Evolutionary conservation across 2,113 vertebrate genomes (phyloP), one percentile per base, ranked within the genome.

Genomic region (Jaculus jaculus): DNA sequence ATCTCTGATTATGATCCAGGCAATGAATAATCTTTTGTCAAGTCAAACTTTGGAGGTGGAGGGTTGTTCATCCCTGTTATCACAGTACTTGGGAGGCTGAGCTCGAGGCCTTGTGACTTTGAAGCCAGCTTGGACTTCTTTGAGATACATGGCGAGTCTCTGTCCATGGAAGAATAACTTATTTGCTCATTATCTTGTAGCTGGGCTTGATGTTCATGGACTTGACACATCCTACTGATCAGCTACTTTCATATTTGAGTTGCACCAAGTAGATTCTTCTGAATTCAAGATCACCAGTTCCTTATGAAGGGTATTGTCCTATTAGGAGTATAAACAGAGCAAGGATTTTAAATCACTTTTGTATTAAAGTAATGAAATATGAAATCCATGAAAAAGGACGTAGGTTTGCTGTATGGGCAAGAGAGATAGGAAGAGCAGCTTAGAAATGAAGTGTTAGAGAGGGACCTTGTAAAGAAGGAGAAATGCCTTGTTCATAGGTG

Each of bases 321-420:
- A 34, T 68, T 74, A 78, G 39, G 73, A 65, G 54, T 77, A 83
- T 30, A 90, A 60, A 87, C 12, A 75, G 20, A 63, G 66, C 21
- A 39, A 82, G 66, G 54, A 72, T 82, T 65, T 82, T 85, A 90
- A 68, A 82, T 80, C 24, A 47, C 17, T 51, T 75, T 90, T 90
- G 79, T 81, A 51, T 92, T 90, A 37, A 85, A 61, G 20, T 47
- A 92, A 68, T 24, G 73, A 72, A 87, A 87, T 91, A 58, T 54
- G 26, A 28, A 84, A 93, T 68, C 12, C 39, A 2, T 86, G 34
- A 21, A 51, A 71, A 79, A 86, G 28, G 54, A 39, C 73, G 9
- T n/a, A 2, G 37, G 20, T 28, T 86, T 74, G 39, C 21, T 13
- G 13, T 47, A 6, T 60, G 66, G 60, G 39, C 72, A 83, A 60